These are phyloP conservation scores for Tenthredo amoena DNA, from an alignment of 2,888 invertebrate species.

Conservation along the genomic window DNA sequence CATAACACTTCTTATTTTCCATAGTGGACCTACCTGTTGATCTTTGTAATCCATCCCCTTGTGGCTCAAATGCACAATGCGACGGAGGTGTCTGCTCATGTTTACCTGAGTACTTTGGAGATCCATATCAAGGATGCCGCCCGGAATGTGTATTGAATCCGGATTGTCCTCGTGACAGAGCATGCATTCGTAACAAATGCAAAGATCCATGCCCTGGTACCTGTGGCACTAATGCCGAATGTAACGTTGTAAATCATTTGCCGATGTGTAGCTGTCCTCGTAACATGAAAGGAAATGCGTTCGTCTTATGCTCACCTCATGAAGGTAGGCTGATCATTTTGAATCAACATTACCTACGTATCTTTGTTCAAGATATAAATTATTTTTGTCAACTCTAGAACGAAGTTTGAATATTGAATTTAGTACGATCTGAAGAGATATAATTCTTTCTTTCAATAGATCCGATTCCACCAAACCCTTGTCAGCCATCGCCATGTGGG, in stretches of 20 bases:
- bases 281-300: conserved; percentile 86
- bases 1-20: conserved; percentile 58
- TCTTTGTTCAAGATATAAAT: conserved; percentile 54
- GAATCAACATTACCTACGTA: not conserved
- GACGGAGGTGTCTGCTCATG: conserved; percentile 83
- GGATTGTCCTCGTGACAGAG: conserved; percentile 76
- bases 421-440: conserved; percentile 14
- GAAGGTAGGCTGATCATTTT: conserved; percentile 78
- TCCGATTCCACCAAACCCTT: conserved; percentile 77
- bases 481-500: conserved; percentile 86
- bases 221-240: conserved; percentile 87
- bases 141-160: conserved; percentile 77
- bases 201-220: conserved; percentile 84
- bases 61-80: conserved; percentile 85
- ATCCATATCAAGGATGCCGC: conserved; percentile 79
- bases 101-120: conserved; percentile 82
- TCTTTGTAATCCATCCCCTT: conserved; percentile 86
- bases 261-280: conserved; percentile 82
- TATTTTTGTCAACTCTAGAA: conserved; percentile 61
- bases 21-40: conserved; percentile 68
- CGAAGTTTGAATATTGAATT: conserved; percentile 15
- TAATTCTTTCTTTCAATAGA: conserved; percentile 63
- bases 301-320: conserved; percentile 81
- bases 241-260: conserved; percentile 85
- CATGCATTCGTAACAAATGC: conserved; percentile 78